Conservation (phyloP, 2,113 vertebrate genomes). For the Lophochroa leadbeateri region DNA sequence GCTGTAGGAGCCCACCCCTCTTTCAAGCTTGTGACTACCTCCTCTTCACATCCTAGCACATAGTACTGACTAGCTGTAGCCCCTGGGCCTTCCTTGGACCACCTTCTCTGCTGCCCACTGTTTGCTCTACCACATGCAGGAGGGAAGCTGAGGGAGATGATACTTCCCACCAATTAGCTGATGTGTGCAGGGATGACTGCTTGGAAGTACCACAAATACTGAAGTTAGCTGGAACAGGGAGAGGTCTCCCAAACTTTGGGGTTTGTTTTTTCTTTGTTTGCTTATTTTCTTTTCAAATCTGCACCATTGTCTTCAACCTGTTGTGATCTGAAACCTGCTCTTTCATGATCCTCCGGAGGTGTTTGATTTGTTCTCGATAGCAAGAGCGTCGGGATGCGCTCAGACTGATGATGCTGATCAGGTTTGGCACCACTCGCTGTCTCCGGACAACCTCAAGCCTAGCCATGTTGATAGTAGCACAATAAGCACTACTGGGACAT, state of each 20-base stretch:
- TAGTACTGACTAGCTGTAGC: neutral
- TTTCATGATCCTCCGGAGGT: neutral
- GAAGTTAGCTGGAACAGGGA: neutral
- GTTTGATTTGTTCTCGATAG: neutral
- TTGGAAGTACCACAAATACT: neutral
- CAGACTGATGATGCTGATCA: neutral
- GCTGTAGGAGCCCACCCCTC: neutral
- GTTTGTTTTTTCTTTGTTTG: neutral
- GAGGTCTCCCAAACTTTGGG: neutral
- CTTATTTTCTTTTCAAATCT: accelerated
- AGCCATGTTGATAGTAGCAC: neutral
- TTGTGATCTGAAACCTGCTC: neutral
- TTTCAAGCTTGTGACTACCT: constrained; percentile 6
- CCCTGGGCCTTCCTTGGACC: neutral
- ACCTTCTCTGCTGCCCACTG: accelerated
- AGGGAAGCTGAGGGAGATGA: neutral
- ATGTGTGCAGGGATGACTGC: neutral
- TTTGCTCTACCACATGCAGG: accelerated
- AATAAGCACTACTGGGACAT: neutral
- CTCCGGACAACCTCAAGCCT: neutral
- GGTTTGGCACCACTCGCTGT: neutral
- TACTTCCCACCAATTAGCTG: neutral
- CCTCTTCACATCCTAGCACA: neutral
- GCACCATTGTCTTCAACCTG: neutral
- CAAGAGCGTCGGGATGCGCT: neutral